These are phyloP conservation scores for Pollicipes pollicipes DNA, from an alignment of 1,140 invertebrate species.

Conservation along the genomic window DNA sequence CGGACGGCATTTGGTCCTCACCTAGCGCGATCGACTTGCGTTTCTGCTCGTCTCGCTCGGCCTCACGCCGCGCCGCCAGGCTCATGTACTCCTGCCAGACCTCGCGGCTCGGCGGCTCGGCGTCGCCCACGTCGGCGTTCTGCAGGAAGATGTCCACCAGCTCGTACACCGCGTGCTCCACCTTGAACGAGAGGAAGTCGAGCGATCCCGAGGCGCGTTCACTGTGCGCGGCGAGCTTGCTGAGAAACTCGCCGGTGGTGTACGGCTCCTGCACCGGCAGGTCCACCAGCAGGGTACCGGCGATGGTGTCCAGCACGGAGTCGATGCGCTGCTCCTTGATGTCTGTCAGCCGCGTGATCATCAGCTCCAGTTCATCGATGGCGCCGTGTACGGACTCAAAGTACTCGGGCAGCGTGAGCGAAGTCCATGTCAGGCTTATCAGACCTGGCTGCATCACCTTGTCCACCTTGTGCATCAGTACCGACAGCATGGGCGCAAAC, in stretches of 20 bases:
- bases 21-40: background rate
- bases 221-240: background rate
- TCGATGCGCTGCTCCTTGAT: conserved; percentile 57
- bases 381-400: conserved; percentile 37
- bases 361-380: conserved; percentile 36
- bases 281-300: conserved; percentile 41
- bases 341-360: conserved; percentile 39
- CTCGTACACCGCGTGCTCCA: background rate
- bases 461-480: conserved; percentile 45
- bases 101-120: background rate
- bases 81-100: background rate
- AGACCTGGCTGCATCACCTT: conserved; percentile 52
- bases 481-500: conserved; percentile 47
- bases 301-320: conserved; percentile 44
- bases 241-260: conserved; percentile 29
- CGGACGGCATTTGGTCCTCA: background rate
- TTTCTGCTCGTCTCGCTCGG: background rate
- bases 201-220: background rate
- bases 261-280: conserved; percentile 42
- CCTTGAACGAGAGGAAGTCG: background rate
- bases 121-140: background rate
- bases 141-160: background rate
- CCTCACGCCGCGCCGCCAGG: background rate
- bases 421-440: conserved; percentile 59
- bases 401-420: conserved; percentile 45